These are phyloP conservation scores for Amphiura filiformis DNA, from an alignment of 35 echinoderm and acorn worm species.

Conservation along the genomic window DNA sequence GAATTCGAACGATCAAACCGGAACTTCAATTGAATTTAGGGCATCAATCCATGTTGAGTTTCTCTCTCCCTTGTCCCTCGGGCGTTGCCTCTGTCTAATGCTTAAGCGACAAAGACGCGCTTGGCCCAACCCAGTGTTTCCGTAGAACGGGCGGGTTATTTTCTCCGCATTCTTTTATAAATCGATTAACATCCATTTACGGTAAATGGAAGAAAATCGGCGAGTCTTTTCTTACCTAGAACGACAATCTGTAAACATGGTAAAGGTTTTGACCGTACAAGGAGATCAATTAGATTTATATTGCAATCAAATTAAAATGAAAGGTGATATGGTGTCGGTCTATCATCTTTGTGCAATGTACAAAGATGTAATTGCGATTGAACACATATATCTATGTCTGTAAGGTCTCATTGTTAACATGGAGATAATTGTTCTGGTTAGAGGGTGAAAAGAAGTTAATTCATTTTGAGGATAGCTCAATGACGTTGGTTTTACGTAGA, in stretches of 20 bases:
- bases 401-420: too few relatives aligned
- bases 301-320: not conserved
- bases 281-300: too few relatives aligned
- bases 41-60: not conserved
- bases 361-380: too few relatives aligned
- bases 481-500: too few relatives aligned
- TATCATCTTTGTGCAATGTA: too few relatives aligned
- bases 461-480: too few relatives aligned
- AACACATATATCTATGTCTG: too few relatives aligned
- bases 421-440: too few relatives aligned
- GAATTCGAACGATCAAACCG: not conserved
- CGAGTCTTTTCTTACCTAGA: too few relatives aligned
- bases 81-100: not conserved
- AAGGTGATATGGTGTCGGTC: not conserved
- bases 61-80: not conserved
- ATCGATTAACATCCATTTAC: slow-evolving; percentile 4
- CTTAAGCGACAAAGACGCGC: not conserved
- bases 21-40: not conserved
- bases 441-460: too few relatives aligned
- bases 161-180: not conserved
- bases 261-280: too few relatives aligned
- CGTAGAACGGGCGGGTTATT: not conserved
- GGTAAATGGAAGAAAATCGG: not conserved
- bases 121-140: not conserved
- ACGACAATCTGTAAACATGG: too few relatives aligned